A percentile compares a stretch with the other conserved stretches of the same genome.
These are phyloP conservation scores for Clarias pachynema DNA, from an alignment of 2,797 vertebrate species.

Conservation along the genomic window DNA sequence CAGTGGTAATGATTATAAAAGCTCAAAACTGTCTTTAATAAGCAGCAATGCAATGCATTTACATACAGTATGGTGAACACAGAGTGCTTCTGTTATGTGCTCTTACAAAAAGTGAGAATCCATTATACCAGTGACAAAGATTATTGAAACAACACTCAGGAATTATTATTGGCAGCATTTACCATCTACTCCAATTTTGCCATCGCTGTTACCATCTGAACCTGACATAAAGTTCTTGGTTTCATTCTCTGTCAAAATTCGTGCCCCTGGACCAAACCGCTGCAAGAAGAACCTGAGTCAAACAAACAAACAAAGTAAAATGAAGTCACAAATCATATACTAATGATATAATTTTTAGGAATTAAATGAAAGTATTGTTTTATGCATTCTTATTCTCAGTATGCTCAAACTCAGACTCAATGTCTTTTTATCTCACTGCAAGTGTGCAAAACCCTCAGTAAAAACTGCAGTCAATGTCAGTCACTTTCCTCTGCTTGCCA, in stretches of 20 bases:
- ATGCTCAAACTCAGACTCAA: neutral
- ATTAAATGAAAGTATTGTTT: neutral
- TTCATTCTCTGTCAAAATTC: conserved; percentile 86
- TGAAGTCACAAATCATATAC: neutral
- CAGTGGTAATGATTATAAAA: neutral
- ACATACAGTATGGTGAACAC: neutral
- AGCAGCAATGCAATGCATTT: neutral
- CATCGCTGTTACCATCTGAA: conserved; percentile 89
- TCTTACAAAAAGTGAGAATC: neutral
- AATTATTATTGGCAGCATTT: conserved; percentile 37
- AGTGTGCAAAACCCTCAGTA: conserved; percentile 24
- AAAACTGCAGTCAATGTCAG: conserved; percentile 3
- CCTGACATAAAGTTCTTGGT: conserved; percentile 85
- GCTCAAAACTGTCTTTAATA: neutral
- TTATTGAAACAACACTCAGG: neutral
- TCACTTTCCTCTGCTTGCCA: conserved; percentile 27
- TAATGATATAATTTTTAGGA: neutral
- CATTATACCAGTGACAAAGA: neutral
- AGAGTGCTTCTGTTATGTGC: neutral
- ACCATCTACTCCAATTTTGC: conserved; percentile 92
- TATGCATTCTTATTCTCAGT: neutral
- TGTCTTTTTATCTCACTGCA: neutral
- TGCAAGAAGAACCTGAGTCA: conserved; percentile 88
- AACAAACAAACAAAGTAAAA: conserved; percentile 19
- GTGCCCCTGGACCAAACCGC: conserved; percentile 83